Evolutionary conservation across 1,140 invertebrate genomes (phyloP), one percentile per base, ranked within the genome.

Genomic region (Procambarus virginalis): DNA sequence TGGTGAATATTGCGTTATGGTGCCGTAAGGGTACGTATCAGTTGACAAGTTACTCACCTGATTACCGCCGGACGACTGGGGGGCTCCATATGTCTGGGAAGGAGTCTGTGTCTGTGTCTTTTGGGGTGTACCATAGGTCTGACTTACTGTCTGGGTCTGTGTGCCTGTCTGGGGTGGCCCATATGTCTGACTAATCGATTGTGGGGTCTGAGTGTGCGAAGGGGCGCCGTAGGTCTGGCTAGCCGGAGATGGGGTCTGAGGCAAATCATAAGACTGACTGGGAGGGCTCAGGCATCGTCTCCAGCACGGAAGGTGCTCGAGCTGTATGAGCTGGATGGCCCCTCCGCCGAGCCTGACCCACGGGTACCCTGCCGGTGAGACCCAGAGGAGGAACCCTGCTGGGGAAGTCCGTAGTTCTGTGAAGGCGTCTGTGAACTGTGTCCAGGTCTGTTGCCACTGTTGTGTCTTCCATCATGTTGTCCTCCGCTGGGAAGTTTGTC

Each of bases 101-200:
- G 86, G 79, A n/a, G 79, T 58, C 48, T 80, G 58, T 81, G 79
- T 58, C 48, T 80, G 58, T 81, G 60, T 55, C 73, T 84, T 75
- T 73, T 70, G 45, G 20, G 70, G 70, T 68, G 75, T 60, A 84
- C 70, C 70, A 49, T 79, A 89, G 10, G 75, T 89, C 75, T 86
- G 84, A 76, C 73, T 86, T 86, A 86, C 84, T 46, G 84, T 78
- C 84, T 86, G 84, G 34, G 84, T 86, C 84, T 86, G 84, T 3
- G 34, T 34, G 79, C 79, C 79, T 87, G 77, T 20, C 87, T 83
- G 87, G 49, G 79, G 68, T 45, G 70, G 45, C 64, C 79, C 70
- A 22, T 79, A 79, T 49, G 75, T 89, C 84, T 86, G 84, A 55
- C 75, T 86, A 73, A 73, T 48, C 46, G 77, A 79, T 34, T 55